These are phyloP conservation scores for Camelus dromedarius DNA, from an alignment of 2,113 vertebrate species.

Conservation along the genomic window DNA sequence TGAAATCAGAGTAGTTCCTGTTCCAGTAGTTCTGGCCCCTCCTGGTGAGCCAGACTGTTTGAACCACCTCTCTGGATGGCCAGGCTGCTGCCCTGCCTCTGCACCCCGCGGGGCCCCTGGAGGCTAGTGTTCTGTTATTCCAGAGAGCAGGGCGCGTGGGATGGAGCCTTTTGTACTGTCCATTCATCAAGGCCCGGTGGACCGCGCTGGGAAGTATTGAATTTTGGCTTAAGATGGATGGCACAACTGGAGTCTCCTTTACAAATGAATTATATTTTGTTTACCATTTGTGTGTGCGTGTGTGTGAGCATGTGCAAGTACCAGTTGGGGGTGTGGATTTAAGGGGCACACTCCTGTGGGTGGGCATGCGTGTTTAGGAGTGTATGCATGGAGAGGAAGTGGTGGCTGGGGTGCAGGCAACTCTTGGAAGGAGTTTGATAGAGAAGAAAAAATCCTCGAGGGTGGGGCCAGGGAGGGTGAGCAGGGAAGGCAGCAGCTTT, in stretches of 20 bases:
- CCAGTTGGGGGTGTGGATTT: not conserved
- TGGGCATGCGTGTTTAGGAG: not conserved
- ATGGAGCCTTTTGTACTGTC: constrained; percentile 49
- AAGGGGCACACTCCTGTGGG: not conserved
- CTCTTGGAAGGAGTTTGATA: constrained; percentile 13
- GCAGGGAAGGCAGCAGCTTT: not conserved
- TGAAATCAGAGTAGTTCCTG: not conserved
- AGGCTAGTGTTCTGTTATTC: not conserved
- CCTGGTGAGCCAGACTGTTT: not conserved
- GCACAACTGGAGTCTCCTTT: constrained; percentile 76
- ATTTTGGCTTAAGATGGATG: constrained; percentile 83
- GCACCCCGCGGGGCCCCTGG: not conserved
- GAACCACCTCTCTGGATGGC: not conserved
- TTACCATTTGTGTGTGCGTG: constrained; percentile 57
- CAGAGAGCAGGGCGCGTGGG: not conserved
- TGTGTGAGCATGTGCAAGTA: not conserved
- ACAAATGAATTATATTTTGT: constrained; percentile 83
- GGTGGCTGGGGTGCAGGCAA: not conserved
- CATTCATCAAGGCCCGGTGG: constrained; percentile 78
- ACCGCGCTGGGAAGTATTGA: constrained; percentile 72
- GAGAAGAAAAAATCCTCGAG: not conserved
- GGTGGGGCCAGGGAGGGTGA: not conserved
- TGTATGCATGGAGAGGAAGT: not conserved
- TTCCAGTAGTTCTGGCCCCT: not conserved
- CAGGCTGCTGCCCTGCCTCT: not conserved